These are phyloP conservation scores for Teinopalpus imperialis DNA, from an alignment of 2,888 invertebrate species.

Conservation along the genomic window DNA sequence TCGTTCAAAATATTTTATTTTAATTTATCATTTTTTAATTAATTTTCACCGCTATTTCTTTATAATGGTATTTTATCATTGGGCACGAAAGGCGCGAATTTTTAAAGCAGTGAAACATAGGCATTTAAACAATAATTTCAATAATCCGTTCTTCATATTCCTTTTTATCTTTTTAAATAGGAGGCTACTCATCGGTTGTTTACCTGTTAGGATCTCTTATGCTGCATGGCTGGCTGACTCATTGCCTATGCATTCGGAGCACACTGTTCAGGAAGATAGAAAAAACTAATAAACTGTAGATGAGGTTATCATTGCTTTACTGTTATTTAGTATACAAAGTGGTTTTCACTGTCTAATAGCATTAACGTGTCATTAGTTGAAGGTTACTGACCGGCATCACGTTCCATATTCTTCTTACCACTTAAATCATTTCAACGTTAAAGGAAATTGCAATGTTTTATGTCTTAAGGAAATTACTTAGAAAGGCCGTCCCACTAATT, in stretches of 20 bases:
- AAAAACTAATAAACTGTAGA: conserved; percentile 70
- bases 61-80: no score
- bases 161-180: no score
- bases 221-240: conserved; percentile 68
- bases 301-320: conserved; percentile 75
- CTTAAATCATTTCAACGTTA: background rate
- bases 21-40: no score
- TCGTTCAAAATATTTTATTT: no score
- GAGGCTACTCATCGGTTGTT: no score
- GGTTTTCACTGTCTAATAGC: conserved; percentile 60
- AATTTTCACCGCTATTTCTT: no score
- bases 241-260: conserved; percentile 76
- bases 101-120: no score
- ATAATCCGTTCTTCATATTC: no score
- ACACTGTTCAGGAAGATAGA: conserved; percentile 70
- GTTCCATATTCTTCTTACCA: conserved; percentile 36
- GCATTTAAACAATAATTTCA: no score
- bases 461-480: background rate
- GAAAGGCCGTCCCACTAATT: no score
- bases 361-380: conserved; percentile 75
- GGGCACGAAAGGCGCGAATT: no score
- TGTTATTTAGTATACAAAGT: conserved; percentile 67
- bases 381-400: conserved; percentile 72
- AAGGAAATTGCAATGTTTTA: conserved; percentile 10
- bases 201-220: conserved; percentile 21